A percentile compares a stretch with the other conserved stretches of the same genome.
phyloP scores from a whole-genome alignment of 2,113 vertebrate species.

The Phylloscopus trochiloides region DNA sequence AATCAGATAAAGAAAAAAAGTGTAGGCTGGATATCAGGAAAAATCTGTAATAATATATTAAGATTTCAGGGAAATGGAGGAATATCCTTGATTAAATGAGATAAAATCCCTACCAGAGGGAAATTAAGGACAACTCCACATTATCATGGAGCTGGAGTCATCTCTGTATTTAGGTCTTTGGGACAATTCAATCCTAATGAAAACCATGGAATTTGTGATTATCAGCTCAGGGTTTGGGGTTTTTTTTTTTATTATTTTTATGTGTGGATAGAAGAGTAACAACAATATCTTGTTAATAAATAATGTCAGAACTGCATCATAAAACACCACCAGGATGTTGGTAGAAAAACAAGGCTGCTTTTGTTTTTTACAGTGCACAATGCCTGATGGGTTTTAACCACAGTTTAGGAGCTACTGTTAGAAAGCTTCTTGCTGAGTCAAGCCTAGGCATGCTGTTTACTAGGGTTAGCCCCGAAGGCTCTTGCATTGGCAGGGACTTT shows the following conservation, averaged over 20 bases:
- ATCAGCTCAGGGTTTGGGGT: background rate
- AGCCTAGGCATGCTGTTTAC: conserved; percentile 62
- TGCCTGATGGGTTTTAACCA: conserved; percentile 59
- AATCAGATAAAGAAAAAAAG: conserved; percentile 48
- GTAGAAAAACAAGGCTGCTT: conserved; percentile 60
- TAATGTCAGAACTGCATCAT: conserved; percentile 39
- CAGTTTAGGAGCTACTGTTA: conserved; percentile 63
- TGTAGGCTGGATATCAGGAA: conserved; percentile 34
- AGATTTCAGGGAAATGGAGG: conserved; percentile 32
- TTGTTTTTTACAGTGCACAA: conserved; percentile 54
- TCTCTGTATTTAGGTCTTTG: background rate
- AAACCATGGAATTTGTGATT: background rate
- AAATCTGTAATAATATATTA: conserved; percentile 51
- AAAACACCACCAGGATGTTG: conserved; percentile 27
- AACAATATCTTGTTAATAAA: conserved; percentile 40
- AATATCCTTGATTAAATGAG: conserved; percentile 24
- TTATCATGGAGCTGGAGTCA: background rate
- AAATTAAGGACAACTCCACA: conserved; percentile 44
- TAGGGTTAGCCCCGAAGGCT: conserved; percentile 44
- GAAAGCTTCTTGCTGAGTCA: conserved; percentile 66
- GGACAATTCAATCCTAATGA: background rate
- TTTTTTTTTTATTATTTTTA: background rate
- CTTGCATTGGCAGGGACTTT: conserved; percentile 30
- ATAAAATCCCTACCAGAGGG: conserved; percentile 33
- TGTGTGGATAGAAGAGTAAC: background rate